Conservation (phyloP, 2,113 vertebrate genomes). For the Phodopus roborovskii region DNA sequence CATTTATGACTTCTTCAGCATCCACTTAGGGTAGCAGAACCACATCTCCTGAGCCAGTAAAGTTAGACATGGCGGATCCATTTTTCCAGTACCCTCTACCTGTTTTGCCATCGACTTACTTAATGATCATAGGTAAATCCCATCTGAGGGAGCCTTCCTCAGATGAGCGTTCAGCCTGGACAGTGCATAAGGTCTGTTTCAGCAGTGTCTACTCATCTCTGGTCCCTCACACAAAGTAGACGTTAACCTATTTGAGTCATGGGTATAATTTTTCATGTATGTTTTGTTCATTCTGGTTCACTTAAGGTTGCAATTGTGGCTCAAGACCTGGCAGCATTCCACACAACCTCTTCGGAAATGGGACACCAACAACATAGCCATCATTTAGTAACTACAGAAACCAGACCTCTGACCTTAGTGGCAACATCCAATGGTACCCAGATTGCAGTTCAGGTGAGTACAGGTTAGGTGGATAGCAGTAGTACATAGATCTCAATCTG, state of each 20-base stretch:
- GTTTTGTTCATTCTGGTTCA: conserved; percentile 74
- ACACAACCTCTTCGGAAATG: conserved; percentile 93
- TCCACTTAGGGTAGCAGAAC: not conserved
- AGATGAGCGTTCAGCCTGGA: conserved; percentile 16
- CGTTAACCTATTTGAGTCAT: conserved; percentile 35
- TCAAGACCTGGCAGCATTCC: conserved; percentile 95
- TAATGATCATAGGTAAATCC: not conserved
- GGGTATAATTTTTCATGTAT: conserved; percentile 34
- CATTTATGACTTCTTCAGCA: not conserved
- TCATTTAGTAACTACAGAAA: conserved; percentile 89
- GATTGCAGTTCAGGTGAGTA: conserved; percentile 97
- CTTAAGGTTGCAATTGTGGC: conserved; percentile 98
- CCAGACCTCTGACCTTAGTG: conserved; percentile 95
- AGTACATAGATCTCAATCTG: not conserved
- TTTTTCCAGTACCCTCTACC: not conserved
- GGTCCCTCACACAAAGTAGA: not conserved
- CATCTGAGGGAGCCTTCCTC: conserved; percentile 25
- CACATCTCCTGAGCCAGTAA: not conserved
- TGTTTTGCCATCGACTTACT: not conserved
- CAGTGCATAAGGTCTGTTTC: not conserved
- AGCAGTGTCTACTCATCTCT: not conserved
- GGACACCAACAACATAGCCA: conserved; percentile 93
- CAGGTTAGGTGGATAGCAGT: not conserved
- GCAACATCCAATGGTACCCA: conserved; percentile 99
- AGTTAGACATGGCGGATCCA: not conserved